Percentiles rank a stretch among this genome's conserved stretches.
Evolutionary conservation across 2,888 invertebrate genomes (phyloP).

Genomic region (Carabus problematicus): DNA sequence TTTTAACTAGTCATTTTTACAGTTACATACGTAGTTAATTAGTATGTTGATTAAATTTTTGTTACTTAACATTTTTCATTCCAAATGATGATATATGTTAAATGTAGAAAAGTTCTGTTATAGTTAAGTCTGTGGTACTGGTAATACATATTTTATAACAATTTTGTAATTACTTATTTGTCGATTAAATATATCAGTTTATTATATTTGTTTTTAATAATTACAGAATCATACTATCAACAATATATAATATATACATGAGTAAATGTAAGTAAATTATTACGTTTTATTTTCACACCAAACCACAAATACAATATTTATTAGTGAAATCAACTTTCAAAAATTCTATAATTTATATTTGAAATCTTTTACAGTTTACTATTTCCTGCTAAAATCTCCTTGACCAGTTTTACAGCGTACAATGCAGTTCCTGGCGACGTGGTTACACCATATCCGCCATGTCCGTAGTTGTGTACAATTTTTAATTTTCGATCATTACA

Average conservation of each 20-base stretch:
- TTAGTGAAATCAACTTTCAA: constrained; percentile 1
- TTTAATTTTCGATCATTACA: constrained; percentile 60
- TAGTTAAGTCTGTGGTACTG: constrained; percentile 30
- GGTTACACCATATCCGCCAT: constrained; percentile 92
- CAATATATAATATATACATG: constrained; percentile 38
- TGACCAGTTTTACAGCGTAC: constrained; percentile 74
- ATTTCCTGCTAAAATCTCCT: constrained; percentile 61
- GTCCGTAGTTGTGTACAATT: constrained; percentile 94
- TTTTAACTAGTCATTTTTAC: constrained; percentile 34
- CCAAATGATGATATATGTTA: constrained; percentile 14
- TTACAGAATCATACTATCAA: constrained; percentile 3
- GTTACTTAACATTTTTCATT: constrained; percentile 21
- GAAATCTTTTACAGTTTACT: constrained; percentile 53
- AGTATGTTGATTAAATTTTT: no score
- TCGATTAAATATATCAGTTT: neutral
- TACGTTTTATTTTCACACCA: neutral
- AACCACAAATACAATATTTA: no score
- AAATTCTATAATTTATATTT: constrained; percentile 32
- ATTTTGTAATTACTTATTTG: constrained; percentile 22
- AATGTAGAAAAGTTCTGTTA: constrained; percentile 16
- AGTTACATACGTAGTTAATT: neutral
- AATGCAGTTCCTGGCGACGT: constrained; percentile 87
- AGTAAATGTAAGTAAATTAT: constrained; percentile 34
- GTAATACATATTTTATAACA: neutral
- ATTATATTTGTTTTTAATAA: constrained; percentile 16